These are phyloP conservation scores for Sinopyrophorus schimmeli DNA, from an alignment of 2,888 invertebrate species.

Conservation along the genomic window DNA sequence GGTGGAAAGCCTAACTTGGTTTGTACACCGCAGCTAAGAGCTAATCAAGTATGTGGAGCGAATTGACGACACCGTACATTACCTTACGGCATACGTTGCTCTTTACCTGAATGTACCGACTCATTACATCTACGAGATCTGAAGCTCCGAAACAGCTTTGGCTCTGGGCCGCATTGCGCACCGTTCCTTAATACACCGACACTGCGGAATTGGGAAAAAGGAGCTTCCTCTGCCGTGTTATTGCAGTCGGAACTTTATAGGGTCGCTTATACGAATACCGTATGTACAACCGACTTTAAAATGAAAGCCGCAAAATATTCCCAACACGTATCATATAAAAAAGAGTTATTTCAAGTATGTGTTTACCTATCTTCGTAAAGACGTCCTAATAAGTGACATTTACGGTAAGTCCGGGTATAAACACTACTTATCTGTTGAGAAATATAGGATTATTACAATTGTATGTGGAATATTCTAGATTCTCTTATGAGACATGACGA, in stretches of 20 bases:
- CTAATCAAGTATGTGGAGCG: constrained; percentile 28
- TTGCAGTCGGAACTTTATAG: constrained; percentile 15
- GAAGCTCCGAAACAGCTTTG: constrained; percentile 8
- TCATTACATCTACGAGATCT: constrained; percentile 20
- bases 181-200: constrained; percentile 19
- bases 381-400: too few species aligned
- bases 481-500: too few species aligned
- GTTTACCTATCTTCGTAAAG: too few species aligned
- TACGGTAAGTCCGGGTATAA: too few species aligned
- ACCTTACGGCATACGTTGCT: constrained; percentile 21
- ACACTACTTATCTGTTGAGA: too few species aligned
- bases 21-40: constrained; percentile 26
- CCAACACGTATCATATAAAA: too few species aligned
- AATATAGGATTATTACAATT: too few species aligned
- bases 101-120: constrained; percentile 21
- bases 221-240: constrained; percentile 15
- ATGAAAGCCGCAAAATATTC: too few species aligned
- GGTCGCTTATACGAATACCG: constrained; percentile 8
- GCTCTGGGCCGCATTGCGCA: constrained; percentile 25
- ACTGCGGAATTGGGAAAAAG: constrained; percentile 21
- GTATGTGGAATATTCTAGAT: too few species aligned
- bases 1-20: constrained; percentile 20
- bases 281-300: too few species aligned
- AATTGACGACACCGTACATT: constrained; percentile 26
- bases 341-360: too few species aligned